Conservation (phyloP, 2,113 vertebrate species). For the Gasterosteus nipponicus region DNA sequence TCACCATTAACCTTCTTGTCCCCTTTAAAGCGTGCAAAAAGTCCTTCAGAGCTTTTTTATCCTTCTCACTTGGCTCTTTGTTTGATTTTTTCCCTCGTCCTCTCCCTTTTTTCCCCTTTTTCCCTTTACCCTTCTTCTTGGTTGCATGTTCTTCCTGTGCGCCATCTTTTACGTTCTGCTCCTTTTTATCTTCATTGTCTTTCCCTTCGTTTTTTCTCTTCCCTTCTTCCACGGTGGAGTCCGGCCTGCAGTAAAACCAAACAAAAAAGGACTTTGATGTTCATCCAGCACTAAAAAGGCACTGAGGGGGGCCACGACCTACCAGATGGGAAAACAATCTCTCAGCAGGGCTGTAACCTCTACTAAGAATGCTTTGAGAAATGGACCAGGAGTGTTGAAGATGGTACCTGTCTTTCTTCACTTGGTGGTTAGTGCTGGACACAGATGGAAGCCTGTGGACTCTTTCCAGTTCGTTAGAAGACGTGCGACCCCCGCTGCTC, state of each 20-base stretch:
- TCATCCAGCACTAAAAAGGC: constrained; percentile 25
- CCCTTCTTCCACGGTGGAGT: constrained; percentile 30
- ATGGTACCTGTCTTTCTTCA: constrained; percentile 57
- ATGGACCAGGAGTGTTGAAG: neutral
- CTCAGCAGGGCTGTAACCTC: neutral
- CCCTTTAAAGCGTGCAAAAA: constrained; percentile 76
- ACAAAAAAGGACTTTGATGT: constrained; percentile 20
- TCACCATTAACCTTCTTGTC: constrained; percentile 80
- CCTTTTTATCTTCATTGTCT: constrained; percentile 29
- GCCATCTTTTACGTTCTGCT: constrained; percentile 35
- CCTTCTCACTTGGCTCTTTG: constrained; percentile 66
- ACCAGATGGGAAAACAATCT: constrained; percentile 21
- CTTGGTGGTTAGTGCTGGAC: constrained; percentile 24
- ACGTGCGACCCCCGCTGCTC: neutral
- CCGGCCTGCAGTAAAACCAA: constrained; percentile 35
- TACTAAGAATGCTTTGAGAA: neutral
- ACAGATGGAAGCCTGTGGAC: constrained; percentile 8
- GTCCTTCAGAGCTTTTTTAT: constrained; percentile 67
- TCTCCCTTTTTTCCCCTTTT: constrained; percentile 80
- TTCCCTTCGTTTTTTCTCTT: constrained; percentile 35
- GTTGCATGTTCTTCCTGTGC: constrained; percentile 51
- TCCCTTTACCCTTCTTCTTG: constrained; percentile 80
- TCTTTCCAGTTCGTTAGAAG: constrained; percentile 26
- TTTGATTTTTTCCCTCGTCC: constrained; percentile 77
- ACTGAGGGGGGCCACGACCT: neutral